Evolutionary conservation across 2,888 invertebrate species (phyloP), one percentile per base, ranked within the genome.

Genomic region (Ormyrus pomaceus): DNA sequence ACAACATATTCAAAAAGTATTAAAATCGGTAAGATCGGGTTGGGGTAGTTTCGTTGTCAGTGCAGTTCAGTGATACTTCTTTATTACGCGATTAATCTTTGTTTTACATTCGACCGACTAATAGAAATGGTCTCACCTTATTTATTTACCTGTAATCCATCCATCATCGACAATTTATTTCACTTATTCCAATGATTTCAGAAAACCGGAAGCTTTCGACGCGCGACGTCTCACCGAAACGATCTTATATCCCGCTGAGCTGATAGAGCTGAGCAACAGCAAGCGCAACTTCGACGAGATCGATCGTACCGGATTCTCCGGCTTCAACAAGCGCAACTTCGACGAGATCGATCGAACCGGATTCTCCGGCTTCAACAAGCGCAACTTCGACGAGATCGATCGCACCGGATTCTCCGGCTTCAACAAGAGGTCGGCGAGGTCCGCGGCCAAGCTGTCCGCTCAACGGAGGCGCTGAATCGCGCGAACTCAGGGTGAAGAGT

Each of bases 381-480:
- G 93, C 85, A 94, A 94, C 89, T 93, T 94, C 86, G 94, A 94
- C 86, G 94, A 94, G 88, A 94, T 94, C 86, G 94, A 94, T 88
- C 92, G 93, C 45, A 92, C 93, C 5, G 92, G 19, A 0, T 19
- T 19, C 19, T 19, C 19, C 86, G 92, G 92, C 82, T 92, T 93
- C 89, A 59, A 76, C 62, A 83, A 83, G 34, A 70, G 79, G 6
- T 92, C 92, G 3, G 51, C 74, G 46, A 69, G 58, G 50, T 46
- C 51, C 2, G 34, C 34, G 4, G 34, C 34, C 68, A 51, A 66
- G 10, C 48, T 7, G 3, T 19, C 11, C 34, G n/a, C 8, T 4
- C 58, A n/a, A n/a, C 72, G 61, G 45, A 79, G 78, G 7, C 78
- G 62, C n/a, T 78, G 78, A 78, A 19, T 6, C 2, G 5, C 13